Percentiles rank a stretch among this genome's conserved stretches.
These are phyloP conservation scores for Nymphalis urticae DNA, from an alignment of 2,888 invertebrate species.

Conservation along the genomic window DNA sequence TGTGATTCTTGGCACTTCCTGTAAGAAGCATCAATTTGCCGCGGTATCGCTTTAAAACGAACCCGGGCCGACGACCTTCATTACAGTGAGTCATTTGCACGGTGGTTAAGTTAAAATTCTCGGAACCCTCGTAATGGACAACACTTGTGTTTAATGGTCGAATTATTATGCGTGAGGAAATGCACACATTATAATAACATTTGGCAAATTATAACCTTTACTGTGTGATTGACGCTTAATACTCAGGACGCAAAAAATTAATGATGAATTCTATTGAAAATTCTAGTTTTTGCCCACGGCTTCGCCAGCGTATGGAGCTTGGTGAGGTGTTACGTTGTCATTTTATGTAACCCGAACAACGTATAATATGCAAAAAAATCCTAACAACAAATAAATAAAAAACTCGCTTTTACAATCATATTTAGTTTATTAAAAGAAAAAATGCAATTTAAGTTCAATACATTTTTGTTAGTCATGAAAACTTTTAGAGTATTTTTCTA, in stretches of 20 bases:
- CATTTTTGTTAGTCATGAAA: no score
- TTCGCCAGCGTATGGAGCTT: no score
- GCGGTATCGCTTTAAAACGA: constrained; percentile 46
- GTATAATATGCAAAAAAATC: no score
- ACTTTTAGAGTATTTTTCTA: no score
- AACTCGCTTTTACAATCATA: no score
- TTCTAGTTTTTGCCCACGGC: no score
- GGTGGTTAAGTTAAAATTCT: constrained; percentile 48
- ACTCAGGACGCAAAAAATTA: neutral
- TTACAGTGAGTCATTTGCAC: constrained; percentile 49
- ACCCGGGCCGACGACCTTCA: constrained; percentile 53
- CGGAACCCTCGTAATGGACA: constrained; percentile 36
- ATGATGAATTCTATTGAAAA: no score
- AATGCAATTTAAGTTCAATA: no score
- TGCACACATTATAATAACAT: constrained; percentile 15
- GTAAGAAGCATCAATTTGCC: constrained; percentile 47
- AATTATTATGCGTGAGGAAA: constrained; percentile 30
- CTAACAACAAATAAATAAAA: no score
- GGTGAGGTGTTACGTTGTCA: no score
- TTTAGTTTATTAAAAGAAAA: no score
- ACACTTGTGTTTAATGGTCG: constrained; percentile 23
- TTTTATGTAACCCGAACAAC: no score
- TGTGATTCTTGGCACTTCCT: constrained; percentile 47
- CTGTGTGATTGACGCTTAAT: neutral
- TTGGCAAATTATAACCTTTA: constrained; percentile 7